phyloP scores from a whole-genome alignment of 2,888 invertebrate species.

The Stenolophus ochropezus region DNA sequence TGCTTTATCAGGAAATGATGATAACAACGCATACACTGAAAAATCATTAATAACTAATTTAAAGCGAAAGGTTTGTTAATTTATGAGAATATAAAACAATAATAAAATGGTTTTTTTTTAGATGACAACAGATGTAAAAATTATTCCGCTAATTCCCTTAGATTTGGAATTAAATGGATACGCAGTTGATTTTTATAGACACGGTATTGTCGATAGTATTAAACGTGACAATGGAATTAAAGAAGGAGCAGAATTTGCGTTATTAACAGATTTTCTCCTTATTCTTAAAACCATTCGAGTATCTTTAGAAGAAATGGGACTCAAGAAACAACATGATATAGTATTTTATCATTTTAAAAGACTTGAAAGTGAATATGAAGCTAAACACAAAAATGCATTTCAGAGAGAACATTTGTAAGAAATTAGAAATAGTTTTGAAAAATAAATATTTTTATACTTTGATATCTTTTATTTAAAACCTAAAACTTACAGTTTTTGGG shows the following conservation, averaged over 20 bases:
- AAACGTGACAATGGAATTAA: constrained; percentile 60
- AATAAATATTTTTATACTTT: too few relatives aligned
- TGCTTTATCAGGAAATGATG: constrained; percentile 61
- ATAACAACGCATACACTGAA: constrained; percentile 44
- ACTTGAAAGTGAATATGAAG: constrained; percentile 37
- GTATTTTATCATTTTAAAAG: constrained; percentile 50
- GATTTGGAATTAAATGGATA: constrained; percentile 58
- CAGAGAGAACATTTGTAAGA: not conserved
- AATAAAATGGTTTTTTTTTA: constrained; percentile 39
- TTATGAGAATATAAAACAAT: not conserved
- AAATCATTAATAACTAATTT: constrained; percentile 47
- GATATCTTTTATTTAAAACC: too few relatives aligned
- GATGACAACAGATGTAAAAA: constrained; percentile 61
- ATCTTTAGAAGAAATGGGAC: constrained; percentile 61
- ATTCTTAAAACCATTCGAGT: constrained; percentile 59
- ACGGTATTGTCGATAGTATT: constrained; percentile 59
- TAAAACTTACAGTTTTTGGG: constrained; percentile 69
- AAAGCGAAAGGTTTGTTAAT: constrained; percentile 22
- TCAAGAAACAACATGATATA: constrained; percentile 52
- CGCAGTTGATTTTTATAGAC: constrained; percentile 61
- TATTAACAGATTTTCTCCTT: constrained; percentile 60
- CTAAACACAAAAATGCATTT: constrained; percentile 1
- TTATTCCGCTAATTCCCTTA: constrained; percentile 59
- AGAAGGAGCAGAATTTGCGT: constrained; percentile 57
- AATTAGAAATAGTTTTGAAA: too few relatives aligned